These are phyloP conservation scores for Spodoptera frugiperda DNA, from an alignment of 1,140 invertebrate species.

Conservation along the genomic window DNA sequence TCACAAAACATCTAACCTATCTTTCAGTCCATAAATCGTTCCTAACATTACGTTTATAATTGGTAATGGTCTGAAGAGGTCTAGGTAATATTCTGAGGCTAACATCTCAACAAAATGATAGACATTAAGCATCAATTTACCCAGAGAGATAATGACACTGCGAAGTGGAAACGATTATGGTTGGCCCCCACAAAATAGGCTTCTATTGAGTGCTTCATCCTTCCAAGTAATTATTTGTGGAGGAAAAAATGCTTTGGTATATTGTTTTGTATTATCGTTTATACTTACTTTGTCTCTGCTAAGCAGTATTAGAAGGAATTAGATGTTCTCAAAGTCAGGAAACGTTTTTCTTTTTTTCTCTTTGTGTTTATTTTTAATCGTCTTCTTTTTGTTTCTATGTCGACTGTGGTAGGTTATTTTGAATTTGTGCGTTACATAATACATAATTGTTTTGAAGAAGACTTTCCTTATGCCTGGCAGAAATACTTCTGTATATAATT, in stretches of 20 bases:
- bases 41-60: neutral
- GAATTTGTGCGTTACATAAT: too few species aligned
- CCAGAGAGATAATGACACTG: slow-evolving; percentile 33
- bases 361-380: neutral
- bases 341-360: slow-evolving; percentile 1
- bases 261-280: slow-evolving; percentile 10
- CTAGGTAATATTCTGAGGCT: slow-evolving; percentile 33
- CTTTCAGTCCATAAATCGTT: neutral
- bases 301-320: neutral
- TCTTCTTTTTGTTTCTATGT: neutral
- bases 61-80: neutral
- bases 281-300: neutral
- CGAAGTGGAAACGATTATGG: slow-evolving; percentile 45
- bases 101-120: slow-evolving; percentile 37
- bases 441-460: too few species aligned
- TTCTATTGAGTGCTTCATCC: slow-evolving; percentile 32
- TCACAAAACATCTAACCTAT: neutral
- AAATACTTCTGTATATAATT: too few species aligned
- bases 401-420: too few species aligned
- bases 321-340: slow-evolving; percentile 3
- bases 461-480: too few species aligned
- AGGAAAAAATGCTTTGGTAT: slow-evolving; percentile 11
- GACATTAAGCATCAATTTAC: slow-evolving; percentile 48
- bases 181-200: slow-evolving; percentile 26
- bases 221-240: slow-evolving; percentile 41